These are phyloP conservation scores for Dendrocincla tyrannina DNA, from an alignment of 2,797 vertebrate genomes.

Conservation along the genomic window DNA sequence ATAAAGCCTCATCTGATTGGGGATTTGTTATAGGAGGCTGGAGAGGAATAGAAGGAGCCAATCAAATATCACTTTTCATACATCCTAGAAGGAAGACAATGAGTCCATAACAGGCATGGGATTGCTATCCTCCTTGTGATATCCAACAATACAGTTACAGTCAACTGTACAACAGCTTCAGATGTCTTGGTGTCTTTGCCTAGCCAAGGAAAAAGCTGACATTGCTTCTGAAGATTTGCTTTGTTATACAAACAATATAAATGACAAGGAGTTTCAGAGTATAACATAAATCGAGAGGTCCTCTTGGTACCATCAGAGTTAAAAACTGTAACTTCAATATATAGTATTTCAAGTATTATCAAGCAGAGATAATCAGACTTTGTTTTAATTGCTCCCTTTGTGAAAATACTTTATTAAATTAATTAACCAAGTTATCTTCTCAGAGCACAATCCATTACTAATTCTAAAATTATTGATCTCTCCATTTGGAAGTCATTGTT, in stretches of 20 bases:
- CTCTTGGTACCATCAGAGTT: background rate
- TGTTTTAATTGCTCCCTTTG: conserved; percentile 16
- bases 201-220: background rate
- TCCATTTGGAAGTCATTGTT: background rate
- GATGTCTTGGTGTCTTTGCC: background rate
- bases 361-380: background rate
- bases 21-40: background rate
- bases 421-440: conserved; percentile 30
- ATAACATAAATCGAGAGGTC: background rate
- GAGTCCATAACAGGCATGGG: background rate
- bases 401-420: conserved; percentile 49
- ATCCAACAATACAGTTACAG: background rate
- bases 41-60: background rate
- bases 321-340: background rate
- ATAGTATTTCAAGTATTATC: background rate
- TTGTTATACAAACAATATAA: background rate
- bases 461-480: conserved; percentile 45
- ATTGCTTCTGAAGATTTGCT: background rate
- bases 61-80: background rate
- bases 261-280: background rate
- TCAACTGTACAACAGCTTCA: background rate
- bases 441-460: conserved; percentile 5
- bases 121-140: background rate
- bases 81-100: background rate
- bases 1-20: background rate